Evolutionary conservation across 2,797 vertebrate genomes (phyloP), one percentile per base, ranked within the genome.

Genomic region (Lepus townsendii): DNA sequence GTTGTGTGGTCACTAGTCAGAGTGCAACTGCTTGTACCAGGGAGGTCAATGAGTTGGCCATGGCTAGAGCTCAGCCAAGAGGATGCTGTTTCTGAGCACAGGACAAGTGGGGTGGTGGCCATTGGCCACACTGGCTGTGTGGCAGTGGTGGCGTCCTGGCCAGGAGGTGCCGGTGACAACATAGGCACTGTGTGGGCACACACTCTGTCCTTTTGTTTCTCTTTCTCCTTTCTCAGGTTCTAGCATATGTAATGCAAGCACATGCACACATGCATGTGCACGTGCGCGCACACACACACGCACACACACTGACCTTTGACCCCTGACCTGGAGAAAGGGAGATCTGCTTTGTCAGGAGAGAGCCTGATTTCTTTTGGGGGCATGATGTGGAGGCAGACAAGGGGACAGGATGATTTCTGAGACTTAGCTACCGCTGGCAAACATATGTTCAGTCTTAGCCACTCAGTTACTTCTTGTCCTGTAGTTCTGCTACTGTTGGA

Each of bases 401-500:
- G 6, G 26, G 38, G 38, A 52, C 0, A 27, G 22, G n/a, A 35
- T 86, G 66, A 57, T 57, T 91, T 94, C n/a, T 63, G 38, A 89
- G 62, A 91, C 35, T 80, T 83, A 83, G 42, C 60, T 32, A 84
- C 17, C 38, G 17, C 60, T 1, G 0, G 32, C 52, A 90, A 90
- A 94, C 30, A 66, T 27, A 24, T 71, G 65, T 89, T 92, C 7
- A 79, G 30, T 94, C 57, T 11, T 68, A 77, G 47, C 24, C 4
- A 68, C 30, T 66, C 42, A 16, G 38, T 93, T 83, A 63, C 66
- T 47, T 83, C 72, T 84, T 93, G 54, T 32, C 57, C 57, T 63
- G 47, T 76, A 62, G 35, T 91, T 94, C 54, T 86, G 62, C 90
- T 88, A n/a, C 71, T 80, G 54, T 77, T 83, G 62, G 20, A 85